Evolutionary conservation across 1,140 invertebrate genomes (phyloP), one percentile per base, ranked within the genome.

Genomic region (Proales similis): DNA sequence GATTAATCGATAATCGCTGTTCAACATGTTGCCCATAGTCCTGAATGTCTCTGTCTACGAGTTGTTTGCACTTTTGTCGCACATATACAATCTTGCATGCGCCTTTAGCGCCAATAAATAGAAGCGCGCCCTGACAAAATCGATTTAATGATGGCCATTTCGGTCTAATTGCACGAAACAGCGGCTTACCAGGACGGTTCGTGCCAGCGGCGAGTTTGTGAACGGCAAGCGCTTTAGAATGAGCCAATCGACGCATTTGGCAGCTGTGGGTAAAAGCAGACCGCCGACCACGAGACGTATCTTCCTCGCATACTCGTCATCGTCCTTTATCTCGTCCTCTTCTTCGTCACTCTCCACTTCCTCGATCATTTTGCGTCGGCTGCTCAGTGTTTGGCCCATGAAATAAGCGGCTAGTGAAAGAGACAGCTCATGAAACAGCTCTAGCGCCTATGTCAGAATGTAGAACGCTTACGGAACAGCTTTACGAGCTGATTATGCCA

Each of bases 211-310:
- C 32, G 51, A 57, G 19, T 26, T 57, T 22, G 7, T 42, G 6
- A 43, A 24, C 30, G 39, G 29, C 6, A 57, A 57, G 7, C 51
- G 33, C 17, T 29, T 57, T 39, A 57, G 32, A 42, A 57, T 12
- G n/a, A 57, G 12, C 22, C 11, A 42, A 57, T 57, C 92, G 66
- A 90, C 84, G 64, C 93, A 81, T 11, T 86, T 89, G 9, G 91
- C 88, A 66, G 93, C 86, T 1, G 90, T 92, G 3, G 92, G 92
- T 65, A 97, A 78, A 14, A 95, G 77, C 6, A 97, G 80, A 5
- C 91, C 92, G 22, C 90, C 90, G 72, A 89, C 93, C 64, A 95
- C 80, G 65, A 93, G 83, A 67, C 90, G 79, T 0, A 90, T 92
- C 3, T 86, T 86, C 1, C 88, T 90, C 11, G 90, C 78, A 57